Evolutionary conservation across 1,140 invertebrate genomes (phyloP).

Genomic region (Drosophila willistoni): DNA sequence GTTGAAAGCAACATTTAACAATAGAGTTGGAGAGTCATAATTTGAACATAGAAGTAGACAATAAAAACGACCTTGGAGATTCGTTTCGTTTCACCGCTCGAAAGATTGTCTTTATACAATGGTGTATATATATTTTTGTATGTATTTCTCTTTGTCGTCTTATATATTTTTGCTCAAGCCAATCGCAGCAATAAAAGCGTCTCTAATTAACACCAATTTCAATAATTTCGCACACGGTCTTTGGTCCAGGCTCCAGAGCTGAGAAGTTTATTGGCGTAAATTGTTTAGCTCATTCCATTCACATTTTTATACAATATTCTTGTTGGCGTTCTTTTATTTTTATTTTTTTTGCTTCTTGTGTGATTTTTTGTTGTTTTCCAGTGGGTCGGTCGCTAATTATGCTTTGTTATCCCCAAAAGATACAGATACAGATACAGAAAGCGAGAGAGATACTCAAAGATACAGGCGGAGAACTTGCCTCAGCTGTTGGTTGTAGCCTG

Average conservation of each 20-base stretch:
- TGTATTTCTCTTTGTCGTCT: slow-evolving; percentile 2
- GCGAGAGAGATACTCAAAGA: neutral
- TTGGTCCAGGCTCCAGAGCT: slow-evolving; percentile 31
- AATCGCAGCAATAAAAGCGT: slow-evolving; percentile 68
- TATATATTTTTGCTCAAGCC: slow-evolving; percentile 19
- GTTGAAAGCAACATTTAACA: slow-evolving; percentile 43
- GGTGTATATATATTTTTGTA: neutral
- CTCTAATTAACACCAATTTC: slow-evolving; percentile 79
- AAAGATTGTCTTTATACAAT: slow-evolving; percentile 24
- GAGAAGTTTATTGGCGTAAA: slow-evolving; percentile 73
- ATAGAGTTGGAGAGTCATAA: slow-evolving; percentile 1
- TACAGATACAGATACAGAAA: slow-evolving; percentile 31
- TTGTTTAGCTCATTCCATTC: slow-evolving; percentile 49
- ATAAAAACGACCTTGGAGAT: slow-evolving; percentile 65
- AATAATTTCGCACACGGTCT: slow-evolving; percentile 66
- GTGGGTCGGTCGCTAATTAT: slow-evolving; percentile 71
- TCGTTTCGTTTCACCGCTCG: slow-evolving; percentile 47
- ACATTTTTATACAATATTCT: slow-evolving; percentile 33
- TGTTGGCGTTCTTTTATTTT: neutral
- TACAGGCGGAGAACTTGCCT: slow-evolving; percentile 25
- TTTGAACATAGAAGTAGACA: slow-evolving; percentile 37
- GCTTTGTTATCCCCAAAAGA: slow-evolving; percentile 53
- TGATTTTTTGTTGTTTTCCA: slow-evolving; percentile 31
- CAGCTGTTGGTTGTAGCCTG: slow-evolving; percentile 47
- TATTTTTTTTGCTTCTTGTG: slow-evolving; percentile 16